Percentiles rank a stretch among this genome's conserved stretches.
Conservation (phyloP, 2,888 invertebrate genomes). For the Melikaiella ostensackeni region DNA sequence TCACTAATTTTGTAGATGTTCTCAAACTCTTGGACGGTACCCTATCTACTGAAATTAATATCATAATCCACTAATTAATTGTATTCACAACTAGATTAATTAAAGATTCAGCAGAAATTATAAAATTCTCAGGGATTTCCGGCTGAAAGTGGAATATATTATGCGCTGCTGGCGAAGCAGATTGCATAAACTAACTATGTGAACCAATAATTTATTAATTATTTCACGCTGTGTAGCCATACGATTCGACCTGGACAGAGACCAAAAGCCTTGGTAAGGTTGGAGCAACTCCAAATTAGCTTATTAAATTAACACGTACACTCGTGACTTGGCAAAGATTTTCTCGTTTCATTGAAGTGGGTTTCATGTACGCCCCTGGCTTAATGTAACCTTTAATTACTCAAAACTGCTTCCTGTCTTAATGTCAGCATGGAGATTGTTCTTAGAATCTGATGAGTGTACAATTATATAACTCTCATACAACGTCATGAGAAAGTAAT, state of each 20-base stretch:
- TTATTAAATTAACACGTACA: slow-evolving; percentile 73
- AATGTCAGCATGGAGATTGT: not conserved
- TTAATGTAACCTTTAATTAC: no score
- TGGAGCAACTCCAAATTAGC: slow-evolving; percentile 72
- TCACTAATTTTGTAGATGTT: no score
- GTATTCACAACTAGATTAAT: no score
- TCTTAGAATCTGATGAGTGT: no score
- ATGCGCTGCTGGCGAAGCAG: not conserved
- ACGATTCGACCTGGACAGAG: not conserved
- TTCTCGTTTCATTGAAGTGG: slow-evolving; percentile 32
- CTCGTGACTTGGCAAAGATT: slow-evolving; percentile 58
- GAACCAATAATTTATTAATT: slow-evolving; percentile 2
- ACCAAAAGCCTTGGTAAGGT: slow-evolving; percentile 60
- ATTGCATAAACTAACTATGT: slow-evolving; percentile 7
- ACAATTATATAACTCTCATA: no score
- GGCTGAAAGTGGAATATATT: not conserved
- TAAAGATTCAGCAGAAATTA: not conserved
- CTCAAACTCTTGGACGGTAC: no score
- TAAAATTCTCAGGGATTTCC: not conserved
- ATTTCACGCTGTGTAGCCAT: not conserved
- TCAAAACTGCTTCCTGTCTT: not conserved
- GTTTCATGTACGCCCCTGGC: not conserved
- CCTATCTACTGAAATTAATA: no score
- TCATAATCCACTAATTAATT: no score
- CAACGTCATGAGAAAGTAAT: no score